Percentiles rank a stretch among this genome's conserved stretches.
Evolutionary conservation across 1,140 invertebrate species (phyloP).

Genomic region (Bombus waltoni): DNA sequence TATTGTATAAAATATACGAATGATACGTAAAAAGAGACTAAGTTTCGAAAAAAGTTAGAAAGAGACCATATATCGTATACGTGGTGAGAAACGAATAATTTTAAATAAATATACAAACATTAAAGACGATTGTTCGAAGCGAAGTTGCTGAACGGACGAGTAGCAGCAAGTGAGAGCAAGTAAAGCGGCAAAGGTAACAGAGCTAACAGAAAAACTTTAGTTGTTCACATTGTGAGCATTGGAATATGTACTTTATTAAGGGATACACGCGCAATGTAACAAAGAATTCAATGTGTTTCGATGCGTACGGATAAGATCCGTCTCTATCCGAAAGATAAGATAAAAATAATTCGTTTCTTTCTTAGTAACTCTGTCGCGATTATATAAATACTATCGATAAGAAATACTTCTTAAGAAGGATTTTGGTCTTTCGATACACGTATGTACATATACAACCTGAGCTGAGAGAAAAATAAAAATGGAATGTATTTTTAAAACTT

Average conservation of each 20-base stretch:
- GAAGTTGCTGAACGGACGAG: not conserved
- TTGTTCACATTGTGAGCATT: constrained; percentile 1
- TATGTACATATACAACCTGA: constrained; percentile 34
- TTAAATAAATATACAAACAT: not conserved
- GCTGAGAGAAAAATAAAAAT: constrained; percentile 64
- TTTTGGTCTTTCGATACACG: constrained; percentile 42
- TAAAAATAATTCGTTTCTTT: constrained; percentile 47
- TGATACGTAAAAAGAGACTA: not conserved
- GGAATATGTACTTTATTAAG: constrained; percentile 22
- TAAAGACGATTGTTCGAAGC: not conserved
- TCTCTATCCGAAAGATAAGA: constrained; percentile 27
- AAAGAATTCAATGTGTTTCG: constrained; percentile 11
- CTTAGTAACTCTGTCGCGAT: constrained; percentile 4
- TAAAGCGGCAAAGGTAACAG: constrained; percentile 21
- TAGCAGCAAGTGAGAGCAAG: not conserved
- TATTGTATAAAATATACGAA: constrained; percentile 7
- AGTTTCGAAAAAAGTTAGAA: not conserved
- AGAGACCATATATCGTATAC: not conserved
- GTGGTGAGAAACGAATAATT: not conserved
- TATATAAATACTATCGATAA: constrained; percentile 42
- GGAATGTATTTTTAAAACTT: constrained; percentile 67
- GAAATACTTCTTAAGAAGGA: constrained; percentile 32
- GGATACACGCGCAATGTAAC: constrained; percentile 31
- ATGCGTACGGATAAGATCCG: constrained; percentile 35
- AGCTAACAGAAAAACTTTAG: constrained; percentile 52